Conservation (phyloP, 1,140 invertebrate genomes). For the Drosophila ogumai region DNA sequence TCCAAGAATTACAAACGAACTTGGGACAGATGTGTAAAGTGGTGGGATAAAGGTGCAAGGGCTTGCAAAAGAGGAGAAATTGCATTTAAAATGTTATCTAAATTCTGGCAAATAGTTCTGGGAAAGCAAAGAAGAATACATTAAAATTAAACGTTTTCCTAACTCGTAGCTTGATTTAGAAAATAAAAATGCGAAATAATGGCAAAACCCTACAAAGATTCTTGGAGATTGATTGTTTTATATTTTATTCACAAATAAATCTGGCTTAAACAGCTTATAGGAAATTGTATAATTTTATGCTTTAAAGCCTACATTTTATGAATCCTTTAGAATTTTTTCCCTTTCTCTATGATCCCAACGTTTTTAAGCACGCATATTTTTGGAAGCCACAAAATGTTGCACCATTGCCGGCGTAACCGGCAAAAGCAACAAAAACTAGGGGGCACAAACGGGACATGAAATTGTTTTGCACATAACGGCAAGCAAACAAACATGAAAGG, state of each 20-base stretch:
- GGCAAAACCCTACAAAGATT: no score
- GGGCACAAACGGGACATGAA: conserved; percentile 65
- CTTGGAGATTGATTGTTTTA: no score
- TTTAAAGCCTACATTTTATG: not conserved
- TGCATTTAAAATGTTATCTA: conserved; percentile 32
- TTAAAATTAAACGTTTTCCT: not conserved
- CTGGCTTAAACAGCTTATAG: no score
- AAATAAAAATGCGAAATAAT: no score
- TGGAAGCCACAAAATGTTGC: conserved; percentile 73
- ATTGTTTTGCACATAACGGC: conserved; percentile 79
- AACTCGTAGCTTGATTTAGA: no score
- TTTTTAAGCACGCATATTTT: conserved; percentile 61
- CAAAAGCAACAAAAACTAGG: conserved; percentile 28
- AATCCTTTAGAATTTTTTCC: not conserved
- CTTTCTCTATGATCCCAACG: not conserved
- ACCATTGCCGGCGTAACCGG: conserved; percentile 42
- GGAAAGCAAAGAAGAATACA: not conserved
- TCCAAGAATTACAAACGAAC: conserved; percentile 38
- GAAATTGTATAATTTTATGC: not conserved
- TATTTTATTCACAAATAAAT: not conserved
- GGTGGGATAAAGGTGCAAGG: not conserved
- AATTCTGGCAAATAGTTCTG: not conserved
- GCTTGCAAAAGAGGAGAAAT: conserved; percentile 3
- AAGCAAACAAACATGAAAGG: conserved; percentile 61
- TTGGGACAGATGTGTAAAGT: conserved; percentile 13